Percentiles rank a stretch among this genome's conserved stretches.
Evolutionary conservation across 2,113 vertebrate genomes (phyloP).

Genomic region (Diadophis punctatus): DNA sequence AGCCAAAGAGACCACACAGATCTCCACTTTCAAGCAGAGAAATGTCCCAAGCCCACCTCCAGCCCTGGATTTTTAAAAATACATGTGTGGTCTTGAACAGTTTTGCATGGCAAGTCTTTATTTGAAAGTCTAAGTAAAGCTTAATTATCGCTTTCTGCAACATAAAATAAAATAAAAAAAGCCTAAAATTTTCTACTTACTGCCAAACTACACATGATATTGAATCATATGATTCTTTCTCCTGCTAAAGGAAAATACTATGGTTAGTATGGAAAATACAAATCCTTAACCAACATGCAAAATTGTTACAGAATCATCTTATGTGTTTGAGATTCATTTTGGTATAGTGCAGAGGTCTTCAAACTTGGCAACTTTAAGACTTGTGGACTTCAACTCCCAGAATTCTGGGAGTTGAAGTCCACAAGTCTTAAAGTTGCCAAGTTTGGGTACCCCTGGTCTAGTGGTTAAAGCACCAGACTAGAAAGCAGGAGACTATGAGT

Average conservation of each 20-base stretch:
- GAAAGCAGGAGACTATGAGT: not conserved
- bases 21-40: slow-evolving; percentile 63
- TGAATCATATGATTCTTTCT: not conserved
- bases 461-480: not conserved
- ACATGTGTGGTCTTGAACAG: slow-evolving; percentile 72
- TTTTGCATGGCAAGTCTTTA: slow-evolving; percentile 59
- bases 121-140: slow-evolving; percentile 69
- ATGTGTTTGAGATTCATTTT: not conserved
- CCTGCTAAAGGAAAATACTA: not conserved
- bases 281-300: not conserved
- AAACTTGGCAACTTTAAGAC: too few relatives aligned
- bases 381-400: too few relatives aligned
- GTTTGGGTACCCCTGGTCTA: not conserved
- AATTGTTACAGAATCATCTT: too few relatives aligned
- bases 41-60: slow-evolving; percentile 63
- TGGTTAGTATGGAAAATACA: not conserved
- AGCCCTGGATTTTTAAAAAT: slow-evolving; percentile 43
- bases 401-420: too few relatives aligned
- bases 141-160: slow-evolving; percentile 70
- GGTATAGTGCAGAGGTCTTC: not conserved
- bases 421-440: too few relatives aligned
- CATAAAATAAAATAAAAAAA: slow-evolving; percentile 45
- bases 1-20: slow-evolving; percentile 78
- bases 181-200: slow-evolving; percentile 39
- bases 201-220: not conserved